Evolutionary conservation across 1,140 invertebrate species (phyloP), one percentile per base, ranked within the genome.

Genomic region (Drosophila carrolli): DNA sequence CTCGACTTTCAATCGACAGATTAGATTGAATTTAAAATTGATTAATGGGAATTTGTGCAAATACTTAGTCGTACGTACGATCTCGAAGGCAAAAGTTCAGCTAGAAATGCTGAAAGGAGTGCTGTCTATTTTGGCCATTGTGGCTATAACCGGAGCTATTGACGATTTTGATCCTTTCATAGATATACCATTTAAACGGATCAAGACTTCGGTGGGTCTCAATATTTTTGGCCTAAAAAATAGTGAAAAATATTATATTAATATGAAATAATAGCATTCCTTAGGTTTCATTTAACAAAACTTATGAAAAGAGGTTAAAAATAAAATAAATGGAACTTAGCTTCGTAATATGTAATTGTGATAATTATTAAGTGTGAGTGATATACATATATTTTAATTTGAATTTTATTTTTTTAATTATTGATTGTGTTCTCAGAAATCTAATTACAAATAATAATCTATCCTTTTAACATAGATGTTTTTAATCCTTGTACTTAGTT

Each of bases 141-240:
- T 77, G 38, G 71, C 67, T 6, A 8, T 16, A 23, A n/a, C 44
- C 4, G 61, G 9, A 13, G 54, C 41, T 5, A n/a, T 27, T 7
- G 38, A 40, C 1, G 70, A 81, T 2, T 55, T 61, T 53, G 60
- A 89, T 85, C 61, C 83, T 14, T 83, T 65, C 6, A 74, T 86
- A 9, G 85, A 91, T 59, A 81, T 91, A 59, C 85, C 89, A 5
- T 86, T 91, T 10, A 91, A 90, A 40, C 23, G 19, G 8, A 2
- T 91, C 0, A 91, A 73, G 55, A 88, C 72, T 41, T 91, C 85
- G 75, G 83, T 86, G 50, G 14, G 50, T 35, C n/a, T 0, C 6
- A 32, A 32, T 7, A 7, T 32, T 7, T 32, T 32, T 32, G 1
- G 29, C 7, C 1, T 32, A 32, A 32, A 8, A 32, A 32, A 7